Conservation (phyloP, 2,888 invertebrate genomes). For the Heliconius ethilla region DNA sequence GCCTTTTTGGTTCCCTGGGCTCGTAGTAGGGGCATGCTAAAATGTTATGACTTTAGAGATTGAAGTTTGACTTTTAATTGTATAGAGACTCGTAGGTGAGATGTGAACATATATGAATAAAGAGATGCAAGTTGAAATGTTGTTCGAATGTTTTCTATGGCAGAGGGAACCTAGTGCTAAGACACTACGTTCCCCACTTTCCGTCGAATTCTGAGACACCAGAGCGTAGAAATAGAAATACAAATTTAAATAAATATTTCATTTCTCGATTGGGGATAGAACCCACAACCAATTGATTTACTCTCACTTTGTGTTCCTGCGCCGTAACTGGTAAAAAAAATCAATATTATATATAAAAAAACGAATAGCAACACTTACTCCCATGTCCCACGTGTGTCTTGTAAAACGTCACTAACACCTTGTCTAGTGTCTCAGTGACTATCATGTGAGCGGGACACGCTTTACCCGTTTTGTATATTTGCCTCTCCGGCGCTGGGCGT, state of each 20-base stretch:
- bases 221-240: too few relatives aligned
- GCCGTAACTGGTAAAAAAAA: neutral
- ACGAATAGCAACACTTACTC: conserved; percentile 55
- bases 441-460: conserved; percentile 78
- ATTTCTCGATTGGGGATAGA: too few relatives aligned
- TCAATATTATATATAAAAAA: neutral
- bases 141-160: too few relatives aligned
- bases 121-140: too few relatives aligned
- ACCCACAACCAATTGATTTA: too few relatives aligned
- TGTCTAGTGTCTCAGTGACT: conserved; percentile 71
- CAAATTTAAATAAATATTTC: too few relatives aligned
- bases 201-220: too few relatives aligned
- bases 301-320: too few relatives aligned
- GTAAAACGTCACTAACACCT: conserved; percentile 73
- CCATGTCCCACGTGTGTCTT: conserved; percentile 77
- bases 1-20: conserved; percentile 67
- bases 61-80: neutral
- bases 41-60: neutral
- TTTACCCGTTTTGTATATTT: conserved; percentile 77
- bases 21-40: conserved; percentile 75
- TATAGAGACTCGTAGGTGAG: neutral
- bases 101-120: too few relatives aligned
- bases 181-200: too few relatives aligned
- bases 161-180: too few relatives aligned
- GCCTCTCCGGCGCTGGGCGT: conserved; percentile 72